Percentiles rank a stretch among this genome's conserved stretches.
Evolutionary conservation across 1,140 invertebrate species (phyloP).

Genomic region (Conus ventricosus): DNA sequence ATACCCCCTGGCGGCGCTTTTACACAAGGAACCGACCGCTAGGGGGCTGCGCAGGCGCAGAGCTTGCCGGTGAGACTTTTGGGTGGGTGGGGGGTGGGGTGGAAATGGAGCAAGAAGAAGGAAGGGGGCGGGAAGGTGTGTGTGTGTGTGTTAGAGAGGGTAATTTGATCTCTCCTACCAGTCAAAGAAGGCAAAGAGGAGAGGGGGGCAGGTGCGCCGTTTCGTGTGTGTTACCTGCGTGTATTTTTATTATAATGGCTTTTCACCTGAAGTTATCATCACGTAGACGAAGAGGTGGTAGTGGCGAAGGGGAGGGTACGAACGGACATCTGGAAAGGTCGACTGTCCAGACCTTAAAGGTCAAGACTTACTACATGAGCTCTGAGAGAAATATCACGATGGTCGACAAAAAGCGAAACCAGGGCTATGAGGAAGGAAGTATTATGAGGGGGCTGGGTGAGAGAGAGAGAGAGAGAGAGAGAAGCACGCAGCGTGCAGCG

Average conservation of each 20-base stretch:
- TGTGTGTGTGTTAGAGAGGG: not conserved
- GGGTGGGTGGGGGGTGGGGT: too few species aligned
- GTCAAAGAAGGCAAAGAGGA: slow-evolving; percentile 33
- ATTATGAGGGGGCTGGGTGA: not conserved
- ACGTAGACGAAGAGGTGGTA: too few species aligned
- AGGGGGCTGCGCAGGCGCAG: slow-evolving; percentile 37
- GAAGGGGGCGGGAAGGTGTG: not conserved
- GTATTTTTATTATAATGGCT: not conserved
- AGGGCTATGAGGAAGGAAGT: not conserved
- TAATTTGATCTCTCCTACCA: slow-evolving; percentile 17
- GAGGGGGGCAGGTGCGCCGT: not conserved
- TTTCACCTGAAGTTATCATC: not conserved
- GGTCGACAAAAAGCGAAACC: not conserved
- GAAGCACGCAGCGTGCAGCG: too few species aligned
- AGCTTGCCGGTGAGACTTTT: not conserved
- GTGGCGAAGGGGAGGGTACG: too few species aligned
- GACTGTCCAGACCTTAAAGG: not conserved
- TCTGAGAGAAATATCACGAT: too few species aligned
- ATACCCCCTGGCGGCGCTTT: slow-evolving; percentile 44
- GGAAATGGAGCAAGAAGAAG: not conserved
- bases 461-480: not conserved
- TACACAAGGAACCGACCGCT: slow-evolving; percentile 30
- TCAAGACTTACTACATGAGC: not conserved
- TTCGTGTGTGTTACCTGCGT: slow-evolving; percentile 1
- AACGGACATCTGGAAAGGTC: not conserved